Conservation (phyloP, 1,140 invertebrate species). For the Megathymus violae region DNA sequence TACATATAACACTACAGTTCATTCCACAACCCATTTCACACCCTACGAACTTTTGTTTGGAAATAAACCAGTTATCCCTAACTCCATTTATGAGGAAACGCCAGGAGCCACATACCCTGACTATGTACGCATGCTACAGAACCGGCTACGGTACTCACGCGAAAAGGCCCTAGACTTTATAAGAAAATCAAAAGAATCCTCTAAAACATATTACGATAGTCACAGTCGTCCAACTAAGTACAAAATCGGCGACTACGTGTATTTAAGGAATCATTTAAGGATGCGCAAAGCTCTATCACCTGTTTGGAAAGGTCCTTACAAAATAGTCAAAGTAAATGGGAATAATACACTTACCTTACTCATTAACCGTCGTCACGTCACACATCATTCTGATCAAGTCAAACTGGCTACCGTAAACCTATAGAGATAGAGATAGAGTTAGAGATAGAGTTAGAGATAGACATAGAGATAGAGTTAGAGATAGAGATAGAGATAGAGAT, state of each 20-base stretch:
- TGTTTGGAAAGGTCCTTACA: constrained; percentile 20
- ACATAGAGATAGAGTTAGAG: too few relatives aligned
- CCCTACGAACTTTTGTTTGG: neutral
- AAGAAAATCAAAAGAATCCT: neutral
- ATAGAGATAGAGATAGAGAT: too few relatives aligned
- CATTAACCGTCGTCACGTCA: constrained; percentile 14
- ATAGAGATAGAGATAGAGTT: neutral
- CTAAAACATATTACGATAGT: constrained; percentile 1
- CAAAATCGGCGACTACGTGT: constrained; percentile 11
- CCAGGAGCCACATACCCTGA: neutral
- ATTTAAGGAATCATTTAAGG: constrained; percentile 8
- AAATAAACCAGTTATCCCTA: neutral
- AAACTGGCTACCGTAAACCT: neutral
- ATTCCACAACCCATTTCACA: neutral
- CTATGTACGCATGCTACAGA: constrained; percentile 3
- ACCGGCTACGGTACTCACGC: neutral
- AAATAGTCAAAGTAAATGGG: constrained; percentile 18
- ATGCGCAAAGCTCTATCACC: constrained; percentile 9
- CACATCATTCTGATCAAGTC: constrained; percentile 17
- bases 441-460: neutral
- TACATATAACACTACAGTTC: neutral
- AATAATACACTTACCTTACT: constrained; percentile 8
- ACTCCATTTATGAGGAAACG: neutral
- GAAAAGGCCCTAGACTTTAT: neutral
- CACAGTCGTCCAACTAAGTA: constrained; percentile 2